Conservation (phyloP, 2,888 invertebrate genomes). For the Dicyrtomina minuta region DNA sequence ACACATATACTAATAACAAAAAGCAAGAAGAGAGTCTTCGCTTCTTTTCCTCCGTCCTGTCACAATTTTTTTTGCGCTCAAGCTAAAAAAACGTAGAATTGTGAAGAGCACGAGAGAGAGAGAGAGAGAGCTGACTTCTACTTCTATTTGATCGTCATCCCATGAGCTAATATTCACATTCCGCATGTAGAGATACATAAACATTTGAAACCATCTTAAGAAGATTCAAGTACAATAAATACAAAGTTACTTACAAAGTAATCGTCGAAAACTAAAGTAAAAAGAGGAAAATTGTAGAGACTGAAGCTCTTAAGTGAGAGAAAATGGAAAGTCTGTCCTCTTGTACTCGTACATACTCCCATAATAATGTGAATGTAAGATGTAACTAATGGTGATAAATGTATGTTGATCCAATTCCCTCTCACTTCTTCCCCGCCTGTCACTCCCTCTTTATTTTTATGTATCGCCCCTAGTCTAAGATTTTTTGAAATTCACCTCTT, state of each 20-base stretch:
- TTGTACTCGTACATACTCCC: neutral
- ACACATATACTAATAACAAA: too few relatives aligned
- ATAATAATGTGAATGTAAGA: too few relatives aligned
- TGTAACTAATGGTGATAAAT: slow-evolving; percentile 12
- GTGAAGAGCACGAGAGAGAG: neutral
- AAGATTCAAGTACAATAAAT: too few relatives aligned
- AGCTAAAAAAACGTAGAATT: too few relatives aligned
- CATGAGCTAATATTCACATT: too few relatives aligned
- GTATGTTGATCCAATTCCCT: neutral
- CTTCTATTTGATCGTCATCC: neutral
- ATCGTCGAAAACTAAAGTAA: neutral
- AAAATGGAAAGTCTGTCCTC: too few relatives aligned
- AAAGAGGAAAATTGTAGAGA: neutral
- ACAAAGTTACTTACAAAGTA: too few relatives aligned
- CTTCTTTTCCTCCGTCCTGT: too few relatives aligned
- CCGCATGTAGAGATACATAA: too few relatives aligned
- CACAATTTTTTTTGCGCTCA: neutral
- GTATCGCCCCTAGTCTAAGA: neutral
- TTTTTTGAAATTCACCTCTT: slow-evolving; percentile 14
- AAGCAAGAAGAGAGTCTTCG: too few relatives aligned
- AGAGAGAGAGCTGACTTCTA: neutral
- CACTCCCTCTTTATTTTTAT: slow-evolving; percentile 13
- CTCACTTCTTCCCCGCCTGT: neutral
- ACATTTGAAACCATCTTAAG: too few relatives aligned
- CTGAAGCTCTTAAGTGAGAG: neutral